Base-by-base conservation (phyloP, 2,888 invertebrate species). In the Apeira syringaria region DNA sequence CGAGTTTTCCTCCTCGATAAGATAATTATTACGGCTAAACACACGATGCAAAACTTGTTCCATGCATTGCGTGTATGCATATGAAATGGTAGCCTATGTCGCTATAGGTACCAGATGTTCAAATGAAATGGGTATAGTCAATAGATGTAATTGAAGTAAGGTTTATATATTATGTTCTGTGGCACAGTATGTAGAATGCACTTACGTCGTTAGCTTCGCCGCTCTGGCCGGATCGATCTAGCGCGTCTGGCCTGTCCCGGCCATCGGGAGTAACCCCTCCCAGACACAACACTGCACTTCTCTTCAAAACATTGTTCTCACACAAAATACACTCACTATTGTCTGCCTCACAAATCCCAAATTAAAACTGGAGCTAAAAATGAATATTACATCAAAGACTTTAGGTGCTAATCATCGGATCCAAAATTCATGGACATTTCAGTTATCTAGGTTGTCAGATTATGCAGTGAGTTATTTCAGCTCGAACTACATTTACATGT, bases 161-260 rank as follows among this genome's bases (percentile, higher is more conserved):
- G n/a, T n/a, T n/a, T n/a, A n/a, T n/a, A n/a, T n/a, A n/a, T n/a
- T n/a, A n/a, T n/a, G n/a, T n/a, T n/a, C n/a, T n/a, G n/a, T n/a
- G n/a, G n/a, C n/a, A n/a, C n/a, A 41, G 28, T 10, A 30, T 26
- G 35, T 40, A 45, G 48, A 51, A 43, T 71, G 71, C 69, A 81
- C 81, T 81, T 65, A 81, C 81, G 59, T 72, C 48, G 66, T 62
- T 61, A 68, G 61, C 53, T 59, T 68, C 72, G 74, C 72, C 71
- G 74, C 59, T 61, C 64, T 50, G 66, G 68, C 73, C 67, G 75
- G 80, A 81, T 85, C 85, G 85, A 86, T 86, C 68, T 78, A 86
- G 84, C 82, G 68, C 61, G 61, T 64, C 68, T 70, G 72, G 64
- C 66, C 62, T 46, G 60, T 49, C 63, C 72, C 74, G 70, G 67